phyloP scores from a whole-genome alignment of 2,113 vertebrate genomes.

The Diphyllodes magnificus region DNA sequence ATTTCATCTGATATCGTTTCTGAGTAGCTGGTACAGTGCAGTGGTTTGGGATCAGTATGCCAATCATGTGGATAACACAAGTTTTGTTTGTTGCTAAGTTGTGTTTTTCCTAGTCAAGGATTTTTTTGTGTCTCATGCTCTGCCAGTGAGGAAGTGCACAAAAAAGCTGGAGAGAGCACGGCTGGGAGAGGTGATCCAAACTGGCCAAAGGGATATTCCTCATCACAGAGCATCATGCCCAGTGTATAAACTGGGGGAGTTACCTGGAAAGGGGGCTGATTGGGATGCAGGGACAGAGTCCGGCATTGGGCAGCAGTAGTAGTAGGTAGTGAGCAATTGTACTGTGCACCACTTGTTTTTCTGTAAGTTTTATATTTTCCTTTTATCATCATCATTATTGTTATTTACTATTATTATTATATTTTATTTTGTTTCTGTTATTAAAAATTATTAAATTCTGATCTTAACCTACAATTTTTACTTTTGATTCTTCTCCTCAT shows the following conservation, averaged over 20 bases:
- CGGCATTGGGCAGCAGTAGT: not conserved
- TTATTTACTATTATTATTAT: too few species aligned
- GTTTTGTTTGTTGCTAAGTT: not conserved
- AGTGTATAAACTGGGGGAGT: not conserved
- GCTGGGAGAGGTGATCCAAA: not conserved
- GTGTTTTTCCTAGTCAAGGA: not conserved
- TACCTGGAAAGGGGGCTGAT: not conserved
- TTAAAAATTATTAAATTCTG: not conserved
- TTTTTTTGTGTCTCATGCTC: not conserved
- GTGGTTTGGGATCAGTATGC: not conserved
- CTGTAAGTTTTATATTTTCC: not conserved
- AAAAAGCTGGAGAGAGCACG: not conserved
- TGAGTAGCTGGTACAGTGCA: not conserved
- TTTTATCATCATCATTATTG: not conserved
- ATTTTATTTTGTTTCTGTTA: not conserved
- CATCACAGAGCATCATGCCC: not conserved
- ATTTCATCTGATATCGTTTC: not conserved
- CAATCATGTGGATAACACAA: not conserved
- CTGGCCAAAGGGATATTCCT: not conserved
- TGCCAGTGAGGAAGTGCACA: not conserved
- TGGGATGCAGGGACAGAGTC: not conserved
- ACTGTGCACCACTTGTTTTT: not conserved
- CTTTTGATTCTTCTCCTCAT: not conserved
- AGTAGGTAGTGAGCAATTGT: not conserved
- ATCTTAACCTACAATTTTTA: not conserved